Evolutionary conservation across 2,113 vertebrate genomes (phyloP).

Genomic region (Himantopus leucocephalus): DNA sequence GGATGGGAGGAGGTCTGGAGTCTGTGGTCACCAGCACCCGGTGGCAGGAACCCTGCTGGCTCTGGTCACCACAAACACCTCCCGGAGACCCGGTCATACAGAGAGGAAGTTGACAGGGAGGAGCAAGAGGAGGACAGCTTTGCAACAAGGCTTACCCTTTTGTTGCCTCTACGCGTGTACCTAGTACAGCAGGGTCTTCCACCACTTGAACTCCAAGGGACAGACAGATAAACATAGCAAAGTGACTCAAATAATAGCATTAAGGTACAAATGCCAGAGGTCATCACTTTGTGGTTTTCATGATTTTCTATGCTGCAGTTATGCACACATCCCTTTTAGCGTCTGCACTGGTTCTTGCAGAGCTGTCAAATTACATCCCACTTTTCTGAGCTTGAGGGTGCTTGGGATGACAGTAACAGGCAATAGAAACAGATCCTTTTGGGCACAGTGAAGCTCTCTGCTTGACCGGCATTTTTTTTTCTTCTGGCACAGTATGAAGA

Average conservation of each 20-base stretch:
- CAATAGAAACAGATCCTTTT: neutral
- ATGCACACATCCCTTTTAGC: rapidly evolving
- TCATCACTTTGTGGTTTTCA: neutral
- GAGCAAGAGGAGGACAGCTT: neutral
- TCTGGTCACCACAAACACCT: neutral
- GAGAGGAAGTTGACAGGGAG: neutral
- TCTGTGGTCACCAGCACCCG: neutral
- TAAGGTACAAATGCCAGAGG: neutral
- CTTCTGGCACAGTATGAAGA: neutral
- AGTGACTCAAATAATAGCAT: neutral
- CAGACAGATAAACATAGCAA: neutral
- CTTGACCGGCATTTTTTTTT: neutral
- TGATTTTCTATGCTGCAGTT: neutral
- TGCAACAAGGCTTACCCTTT: neutral
- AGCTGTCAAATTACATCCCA: neutral
- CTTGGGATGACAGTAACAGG: neutral
- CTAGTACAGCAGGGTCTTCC: neutral
- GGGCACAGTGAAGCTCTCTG: neutral
- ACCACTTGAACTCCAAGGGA: neutral
- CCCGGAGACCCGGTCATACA: neutral
- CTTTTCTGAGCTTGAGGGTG: neutral
- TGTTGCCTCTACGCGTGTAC: rapidly evolving
- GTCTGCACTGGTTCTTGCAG: neutral
- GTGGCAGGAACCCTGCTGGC: neutral
- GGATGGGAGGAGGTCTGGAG: neutral